These are phyloP conservation scores for Cynopterus brachyotis DNA, from an alignment of 2,113 vertebrate species.

Conservation along the genomic window DNA sequence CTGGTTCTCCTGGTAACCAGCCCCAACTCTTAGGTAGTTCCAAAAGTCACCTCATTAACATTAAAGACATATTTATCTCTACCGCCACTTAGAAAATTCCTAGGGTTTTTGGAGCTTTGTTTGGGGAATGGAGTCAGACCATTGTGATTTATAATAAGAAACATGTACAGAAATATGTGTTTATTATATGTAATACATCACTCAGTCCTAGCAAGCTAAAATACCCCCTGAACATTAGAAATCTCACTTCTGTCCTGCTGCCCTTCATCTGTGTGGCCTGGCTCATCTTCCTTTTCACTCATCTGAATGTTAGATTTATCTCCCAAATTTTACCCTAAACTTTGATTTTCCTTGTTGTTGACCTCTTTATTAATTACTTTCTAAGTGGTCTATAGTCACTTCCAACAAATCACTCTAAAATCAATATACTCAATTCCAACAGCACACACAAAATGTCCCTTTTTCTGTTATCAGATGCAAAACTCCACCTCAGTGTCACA, in stretches of 20 bases:
- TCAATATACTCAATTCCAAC: not conserved
- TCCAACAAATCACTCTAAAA: not conserved
- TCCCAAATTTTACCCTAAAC: not conserved
- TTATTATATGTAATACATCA: not conserved
- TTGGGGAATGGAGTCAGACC: not conserved
- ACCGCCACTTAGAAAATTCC: not conserved
- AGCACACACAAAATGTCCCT: not conserved
- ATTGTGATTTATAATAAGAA: too few relatives aligned
- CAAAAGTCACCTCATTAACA: not conserved
- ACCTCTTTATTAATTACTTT: not conserved
- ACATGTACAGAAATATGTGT: too few relatives aligned
- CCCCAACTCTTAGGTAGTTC: not conserved
- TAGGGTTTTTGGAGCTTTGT: not conserved
- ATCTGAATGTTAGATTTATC: not conserved
- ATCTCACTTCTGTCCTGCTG: not conserved
- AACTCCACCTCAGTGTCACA: not conserved
- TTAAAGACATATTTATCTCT: not conserved
- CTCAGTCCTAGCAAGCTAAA: not conserved
- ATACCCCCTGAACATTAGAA: not conserved
- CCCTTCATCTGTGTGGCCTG: not conserved
- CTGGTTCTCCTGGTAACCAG: not conserved
- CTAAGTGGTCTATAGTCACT: not conserved
- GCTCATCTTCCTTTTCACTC: not conserved
- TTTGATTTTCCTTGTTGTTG: not conserved
- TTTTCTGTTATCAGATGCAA: not conserved